These are phyloP conservation scores for Tigriopus californicus DNA, from an alignment of 2,888 invertebrate genomes.

Conservation along the genomic window DNA sequence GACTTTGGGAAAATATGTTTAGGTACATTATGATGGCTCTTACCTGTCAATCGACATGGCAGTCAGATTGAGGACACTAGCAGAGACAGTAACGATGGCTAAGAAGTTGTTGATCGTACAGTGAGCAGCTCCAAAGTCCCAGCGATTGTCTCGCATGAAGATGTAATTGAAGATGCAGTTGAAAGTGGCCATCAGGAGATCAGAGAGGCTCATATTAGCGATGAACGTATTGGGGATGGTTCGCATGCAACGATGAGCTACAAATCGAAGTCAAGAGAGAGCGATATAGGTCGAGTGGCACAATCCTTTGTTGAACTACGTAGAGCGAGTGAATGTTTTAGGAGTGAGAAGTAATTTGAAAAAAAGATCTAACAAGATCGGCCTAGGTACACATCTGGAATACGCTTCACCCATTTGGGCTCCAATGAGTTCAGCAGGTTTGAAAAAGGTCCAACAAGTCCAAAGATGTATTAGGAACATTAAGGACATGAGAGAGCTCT, in stretches of 20 bases:
- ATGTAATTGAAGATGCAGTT: conserved; percentile 12
- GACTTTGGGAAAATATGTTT: background rate
- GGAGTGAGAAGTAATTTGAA: too few relatives aligned
- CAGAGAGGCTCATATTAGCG: conserved; percentile 12
- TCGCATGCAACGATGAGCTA: conserved; percentile 56
- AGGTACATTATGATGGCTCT: conserved; percentile 21
- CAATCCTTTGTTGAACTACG: background rate
- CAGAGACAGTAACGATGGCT: conserved; percentile 72
- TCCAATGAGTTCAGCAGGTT: too few relatives aligned
- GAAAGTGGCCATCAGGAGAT: conserved; percentile 5
- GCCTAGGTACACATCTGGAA: too few relatives aligned
- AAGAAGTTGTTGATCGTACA: conserved; percentile 79
- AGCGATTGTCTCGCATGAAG: conserved; percentile 36
- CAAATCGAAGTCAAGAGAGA: conserved; percentile 25
- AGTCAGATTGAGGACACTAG: conserved; percentile 80
- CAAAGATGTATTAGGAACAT: too few relatives aligned
- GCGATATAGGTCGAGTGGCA: background rate
- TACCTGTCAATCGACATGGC: conserved; percentile 85
- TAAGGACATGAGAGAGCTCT: too few relatives aligned
- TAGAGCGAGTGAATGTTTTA: background rate
- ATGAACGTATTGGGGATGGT: conserved; percentile 12
- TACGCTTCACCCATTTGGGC: too few relatives aligned
- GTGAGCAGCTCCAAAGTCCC: conserved; percentile 72
- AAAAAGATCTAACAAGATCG: too few relatives aligned
- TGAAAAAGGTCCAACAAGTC: too few relatives aligned